Evolutionary conservation across 2,113 vertebrate genomes (phyloP), one percentile per base, ranked within the genome.

Genomic region (Conger conger): DNA sequence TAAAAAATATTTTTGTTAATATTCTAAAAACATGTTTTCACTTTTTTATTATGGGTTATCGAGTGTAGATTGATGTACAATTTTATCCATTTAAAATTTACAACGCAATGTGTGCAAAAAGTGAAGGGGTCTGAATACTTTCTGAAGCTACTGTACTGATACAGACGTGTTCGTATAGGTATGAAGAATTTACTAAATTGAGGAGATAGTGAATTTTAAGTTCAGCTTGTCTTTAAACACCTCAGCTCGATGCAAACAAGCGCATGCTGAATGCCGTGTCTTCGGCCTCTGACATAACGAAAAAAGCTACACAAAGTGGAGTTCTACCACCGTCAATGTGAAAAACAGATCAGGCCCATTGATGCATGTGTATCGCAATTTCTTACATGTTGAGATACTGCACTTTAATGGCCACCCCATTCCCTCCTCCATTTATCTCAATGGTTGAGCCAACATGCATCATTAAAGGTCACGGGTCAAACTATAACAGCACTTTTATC

Each of bases 351-450:
- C 57, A 3, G 57, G 23, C 4, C 57, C 9, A 23, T 63, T 63
- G 18, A 23, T 63, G 38, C n/a, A 35, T n/a, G 33, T 76, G 79
- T 36, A 73, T 23, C 18, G 45, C 17, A 16, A 36, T 15, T 23
- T 1, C 23, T 4, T 16, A 35, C 38, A 57, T 57, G 37, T 33
- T 33, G 18, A 85, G 83, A 3, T 23, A 17, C n/a, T 80, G 57
- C 15, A 5, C 33, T 53, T 82, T 86, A 30, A 82, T 82, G 36
- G 30, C 84, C 40, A 18, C 6, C 35, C 57, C 40, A 86, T 78
- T 91, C 57, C 27, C 84, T 89, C 87, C 86, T 68, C 82, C 88
- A 91, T 93, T 92, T 88, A 90, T 88, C 84, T 84, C 90, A 57
- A 88, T 84, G 90, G 38, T 77, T n/a, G 54, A 84, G 83, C 63